Evolutionary conservation across 2,113 vertebrate species (phyloP).

Genomic region (Mola mola): DNA sequence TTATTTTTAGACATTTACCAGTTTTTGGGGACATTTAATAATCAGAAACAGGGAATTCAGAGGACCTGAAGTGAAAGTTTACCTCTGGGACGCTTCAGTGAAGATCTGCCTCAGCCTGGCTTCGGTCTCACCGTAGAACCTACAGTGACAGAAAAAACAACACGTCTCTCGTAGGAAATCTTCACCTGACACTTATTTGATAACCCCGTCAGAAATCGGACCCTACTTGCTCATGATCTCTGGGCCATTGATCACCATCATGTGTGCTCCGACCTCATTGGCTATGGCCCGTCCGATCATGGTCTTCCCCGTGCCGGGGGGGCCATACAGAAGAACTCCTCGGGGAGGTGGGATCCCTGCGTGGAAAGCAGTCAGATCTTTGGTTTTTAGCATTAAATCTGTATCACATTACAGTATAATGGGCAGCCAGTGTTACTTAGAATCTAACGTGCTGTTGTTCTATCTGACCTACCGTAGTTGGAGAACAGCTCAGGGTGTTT

Average conservation of each 20-base stretch:
- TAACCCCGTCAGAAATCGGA: no score
- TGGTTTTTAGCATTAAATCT: background rate
- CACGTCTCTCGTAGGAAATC: background rate
- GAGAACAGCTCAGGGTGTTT: constrained; percentile 90
- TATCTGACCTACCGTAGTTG: constrained; percentile 82
- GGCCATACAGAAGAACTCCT: constrained; percentile 92
- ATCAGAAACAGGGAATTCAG: no score
- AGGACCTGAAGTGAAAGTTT: constrained; percentile 14
- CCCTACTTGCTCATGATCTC: constrained; percentile 99
- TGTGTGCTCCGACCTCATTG: constrained; percentile 89
- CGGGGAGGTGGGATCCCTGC: constrained; percentile 92
- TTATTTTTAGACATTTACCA: background rate
- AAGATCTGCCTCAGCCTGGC: constrained; percentile 92
- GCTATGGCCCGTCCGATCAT: constrained; percentile 95
- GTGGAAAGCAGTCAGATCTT: constrained; percentile 7
- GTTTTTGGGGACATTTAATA: no score
- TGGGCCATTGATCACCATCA: constrained; percentile 94
- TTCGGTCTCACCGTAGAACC: constrained; percentile 97
- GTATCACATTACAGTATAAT: background rate
- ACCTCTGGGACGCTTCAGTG: constrained; percentile 90
- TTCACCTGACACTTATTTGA: background rate
- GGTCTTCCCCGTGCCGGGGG: constrained; percentile 96
- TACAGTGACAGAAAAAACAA: constrained; percentile 56
- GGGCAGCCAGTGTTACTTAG: no score
- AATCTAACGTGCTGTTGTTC: background rate